Percentiles rank a stretch among this genome's conserved stretches.
phyloP scores from a whole-genome alignment of 2,888 invertebrate species.

The Gerris lacustris region DNA sequence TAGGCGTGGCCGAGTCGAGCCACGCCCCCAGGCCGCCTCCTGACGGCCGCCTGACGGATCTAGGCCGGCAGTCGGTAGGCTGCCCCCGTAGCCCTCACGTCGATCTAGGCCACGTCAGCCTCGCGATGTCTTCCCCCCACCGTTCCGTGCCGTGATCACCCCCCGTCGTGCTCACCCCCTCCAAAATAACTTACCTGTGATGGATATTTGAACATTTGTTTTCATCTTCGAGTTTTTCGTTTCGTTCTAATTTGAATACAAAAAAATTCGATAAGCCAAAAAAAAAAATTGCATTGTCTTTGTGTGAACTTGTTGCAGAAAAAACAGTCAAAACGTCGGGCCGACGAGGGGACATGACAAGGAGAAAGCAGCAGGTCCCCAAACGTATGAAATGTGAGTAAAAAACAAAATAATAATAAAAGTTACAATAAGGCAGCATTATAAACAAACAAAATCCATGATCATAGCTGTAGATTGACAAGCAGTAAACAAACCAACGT shows the following conservation, averaged over 20 bases:
- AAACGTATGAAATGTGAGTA: conserved; percentile 5
- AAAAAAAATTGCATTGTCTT: neutral
- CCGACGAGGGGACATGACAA: conserved; percentile 5
- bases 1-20: neutral
- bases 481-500: too few relatives aligned
- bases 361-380: conserved; percentile 3
- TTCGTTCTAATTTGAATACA: too few relatives aligned
- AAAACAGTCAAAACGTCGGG: neutral
- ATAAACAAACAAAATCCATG: too few relatives aligned
- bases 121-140: neutral
- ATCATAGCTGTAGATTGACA: too few relatives aligned
- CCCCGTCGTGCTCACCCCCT: neutral
- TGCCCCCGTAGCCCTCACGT: conserved; percentile 5
- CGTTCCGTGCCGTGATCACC: neutral
- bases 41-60: conserved; percentile 1
- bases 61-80: conserved; percentile 5
- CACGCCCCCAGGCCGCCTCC: neutral
- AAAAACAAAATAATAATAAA: neutral
- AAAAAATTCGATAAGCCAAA: too few relatives aligned
- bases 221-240: too few relatives aligned
- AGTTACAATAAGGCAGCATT: too few relatives aligned
- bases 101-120: conserved; percentile 5
- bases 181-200: neutral
- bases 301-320: neutral
- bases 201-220: neutral